phyloP scores from a whole-genome alignment of 2,888 invertebrate species.

The Entomobrya proxima region DNA sequence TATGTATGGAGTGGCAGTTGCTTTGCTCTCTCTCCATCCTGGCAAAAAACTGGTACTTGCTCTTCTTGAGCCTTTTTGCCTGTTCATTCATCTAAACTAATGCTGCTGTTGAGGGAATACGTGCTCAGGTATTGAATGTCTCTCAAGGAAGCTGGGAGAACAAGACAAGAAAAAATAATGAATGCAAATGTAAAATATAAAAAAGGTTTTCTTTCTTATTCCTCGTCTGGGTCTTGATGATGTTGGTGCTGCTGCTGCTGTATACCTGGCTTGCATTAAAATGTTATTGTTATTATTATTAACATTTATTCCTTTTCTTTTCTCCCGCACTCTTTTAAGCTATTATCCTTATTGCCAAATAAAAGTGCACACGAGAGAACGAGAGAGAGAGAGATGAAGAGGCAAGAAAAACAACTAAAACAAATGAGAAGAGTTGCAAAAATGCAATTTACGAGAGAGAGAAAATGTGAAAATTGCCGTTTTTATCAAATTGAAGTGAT shows the following conservation, averaged over 20 bases:
- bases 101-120: constrained; percentile 25
- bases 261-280: constrained; percentile 43
- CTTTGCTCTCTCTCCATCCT: constrained; percentile 7
- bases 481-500: constrained; percentile 7
- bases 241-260: neutral
- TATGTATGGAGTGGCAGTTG: constrained; percentile 35
- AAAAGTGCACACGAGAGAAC: constrained; percentile 18
- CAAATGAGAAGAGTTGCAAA: neutral
- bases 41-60: constrained; percentile 54
- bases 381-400: neutral
- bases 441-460: constrained; percentile 6
- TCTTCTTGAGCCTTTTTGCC: neutral
- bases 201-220: constrained; percentile 3
- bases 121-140: constrained; percentile 38
- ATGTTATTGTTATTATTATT: constrained; percentile 49
- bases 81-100: constrained; percentile 42
- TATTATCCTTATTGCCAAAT: constrained; percentile 30
- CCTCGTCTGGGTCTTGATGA: neutral
- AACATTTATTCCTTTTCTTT: constrained; percentile 26
- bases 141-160: neutral
- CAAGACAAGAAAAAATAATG: constrained; percentile 25
- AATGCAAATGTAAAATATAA: constrained; percentile 13
- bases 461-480: neutral
- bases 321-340: constrained; percentile 30
- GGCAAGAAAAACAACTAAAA: neutral